Conservation (phyloP, 2,113 vertebrate species). For the Otocyon megalotis region DNA sequence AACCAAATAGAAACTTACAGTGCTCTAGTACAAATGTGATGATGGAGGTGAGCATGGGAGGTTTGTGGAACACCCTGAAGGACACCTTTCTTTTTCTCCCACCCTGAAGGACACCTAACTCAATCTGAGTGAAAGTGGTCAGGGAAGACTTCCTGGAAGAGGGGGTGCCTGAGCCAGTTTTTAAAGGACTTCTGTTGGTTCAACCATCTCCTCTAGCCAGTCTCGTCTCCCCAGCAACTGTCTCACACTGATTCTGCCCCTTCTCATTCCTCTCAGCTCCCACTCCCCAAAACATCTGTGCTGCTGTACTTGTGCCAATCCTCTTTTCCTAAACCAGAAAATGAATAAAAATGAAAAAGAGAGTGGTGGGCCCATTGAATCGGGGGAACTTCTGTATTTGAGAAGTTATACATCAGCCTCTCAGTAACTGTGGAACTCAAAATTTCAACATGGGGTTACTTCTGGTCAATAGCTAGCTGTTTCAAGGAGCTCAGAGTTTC, state of each 20-base stretch:
- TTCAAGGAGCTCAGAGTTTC: not conserved
- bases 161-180: not conserved
- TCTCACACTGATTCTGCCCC: not conserved
- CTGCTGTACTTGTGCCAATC: not conserved
- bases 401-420: not conserved
- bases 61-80: not conserved
- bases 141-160: slow-evolving; percentile 19
- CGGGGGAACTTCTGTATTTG: not conserved
- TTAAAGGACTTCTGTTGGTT: not conserved
- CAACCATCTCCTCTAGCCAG: not conserved
- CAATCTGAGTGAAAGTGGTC: not conserved
- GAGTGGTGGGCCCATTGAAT: not conserved
- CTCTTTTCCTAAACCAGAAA: slow-evolving; percentile 1
- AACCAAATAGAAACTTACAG: not conserved
- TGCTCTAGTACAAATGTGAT: not conserved
- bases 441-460: not conserved
- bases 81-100: not conserved
- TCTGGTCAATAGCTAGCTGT: not conserved
- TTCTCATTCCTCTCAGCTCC: not conserved
- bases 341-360: not conserved
- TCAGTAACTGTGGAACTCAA: not conserved
- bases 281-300: not conserved
- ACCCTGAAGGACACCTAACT: not conserved
- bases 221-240: not conserved
- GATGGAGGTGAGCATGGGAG: not conserved